Evolutionary conservation across 2,888 invertebrate genomes (phyloP).

Genomic region (Leptinotarsa peninsularis): DNA sequence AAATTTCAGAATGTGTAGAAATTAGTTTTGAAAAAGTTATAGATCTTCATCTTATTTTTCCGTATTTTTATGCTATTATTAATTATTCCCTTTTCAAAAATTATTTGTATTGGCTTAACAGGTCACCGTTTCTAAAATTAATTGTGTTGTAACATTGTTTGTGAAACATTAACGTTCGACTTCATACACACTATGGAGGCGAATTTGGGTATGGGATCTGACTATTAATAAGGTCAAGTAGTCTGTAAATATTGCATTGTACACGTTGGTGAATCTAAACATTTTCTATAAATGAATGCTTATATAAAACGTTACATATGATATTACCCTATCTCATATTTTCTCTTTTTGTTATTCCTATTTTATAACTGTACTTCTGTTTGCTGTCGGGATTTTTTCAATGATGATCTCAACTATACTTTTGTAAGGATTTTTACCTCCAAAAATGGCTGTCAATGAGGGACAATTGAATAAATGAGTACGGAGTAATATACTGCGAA

Average conservation of each 20-base stretch:
- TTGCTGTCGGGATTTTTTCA: too few relatives aligned
- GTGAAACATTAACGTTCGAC: neutral
- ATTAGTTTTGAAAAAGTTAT: neutral
- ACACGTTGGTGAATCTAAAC: neutral
- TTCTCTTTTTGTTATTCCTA: neutral
- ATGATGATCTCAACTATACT: too few relatives aligned
- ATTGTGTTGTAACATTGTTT: neutral
- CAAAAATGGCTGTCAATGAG: too few relatives aligned
- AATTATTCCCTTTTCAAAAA: neutral
- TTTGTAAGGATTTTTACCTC: too few relatives aligned
- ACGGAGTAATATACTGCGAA: too few relatives aligned
- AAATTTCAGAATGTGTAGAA: neutral
- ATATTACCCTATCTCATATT: neutral
- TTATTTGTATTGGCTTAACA: neutral
- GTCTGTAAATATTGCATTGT: neutral
- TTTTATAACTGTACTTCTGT: neutral
- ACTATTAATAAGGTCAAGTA: neutral
- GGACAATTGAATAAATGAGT: too few relatives aligned
- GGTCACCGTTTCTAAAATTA: slow-evolving; percentile 8
- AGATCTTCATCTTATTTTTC: neutral
- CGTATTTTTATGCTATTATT: neutral
- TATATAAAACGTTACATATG: neutral
- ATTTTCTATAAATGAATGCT: neutral
- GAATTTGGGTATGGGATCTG: neutral
- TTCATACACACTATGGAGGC: neutral